A percentile compares a stretch with the other conserved stretches of the same genome.
Conservation (phyloP, 2,797 vertebrate genomes). For the Adrianichthys oophorus region DNA sequence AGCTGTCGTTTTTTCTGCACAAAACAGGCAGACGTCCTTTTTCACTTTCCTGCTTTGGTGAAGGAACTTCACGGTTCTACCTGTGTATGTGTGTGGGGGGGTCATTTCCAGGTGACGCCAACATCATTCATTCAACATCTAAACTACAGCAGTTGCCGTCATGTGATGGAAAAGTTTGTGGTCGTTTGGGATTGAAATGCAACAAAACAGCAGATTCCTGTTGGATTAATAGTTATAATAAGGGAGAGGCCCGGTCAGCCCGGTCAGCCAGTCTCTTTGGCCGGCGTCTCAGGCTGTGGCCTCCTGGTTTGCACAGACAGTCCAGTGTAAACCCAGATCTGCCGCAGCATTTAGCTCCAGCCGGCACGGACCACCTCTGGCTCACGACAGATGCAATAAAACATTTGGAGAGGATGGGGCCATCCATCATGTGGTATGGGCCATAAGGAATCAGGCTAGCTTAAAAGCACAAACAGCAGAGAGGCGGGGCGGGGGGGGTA, state of each 20-base stretch:
- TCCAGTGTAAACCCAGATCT: constrained; percentile 14
- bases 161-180: no score
- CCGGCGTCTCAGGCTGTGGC: neutral
- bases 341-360: constrained; percentile 41
- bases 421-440: constrained; percentile 71
- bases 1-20: no score
- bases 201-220: no score
- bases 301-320: constrained; percentile 11
- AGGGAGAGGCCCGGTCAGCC: neutral
- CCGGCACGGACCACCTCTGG: constrained; percentile 58
- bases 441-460: constrained; percentile 52
- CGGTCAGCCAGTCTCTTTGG: neutral
- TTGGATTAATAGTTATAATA: neutral
- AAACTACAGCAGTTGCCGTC: no score
- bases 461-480: constrained; percentile 73
- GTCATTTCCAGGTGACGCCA: no score
- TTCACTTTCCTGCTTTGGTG: no score
- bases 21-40: no score
- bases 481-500: constrained; percentile 49
- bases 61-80: no score
- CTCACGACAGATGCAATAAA: constrained; percentile 72
- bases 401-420: constrained; percentile 66
- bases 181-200: no score
- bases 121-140: no score
- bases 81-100: no score